Evolutionary conservation across 2,113 vertebrate species (phyloP).

Genomic region (Parus major): DNA sequence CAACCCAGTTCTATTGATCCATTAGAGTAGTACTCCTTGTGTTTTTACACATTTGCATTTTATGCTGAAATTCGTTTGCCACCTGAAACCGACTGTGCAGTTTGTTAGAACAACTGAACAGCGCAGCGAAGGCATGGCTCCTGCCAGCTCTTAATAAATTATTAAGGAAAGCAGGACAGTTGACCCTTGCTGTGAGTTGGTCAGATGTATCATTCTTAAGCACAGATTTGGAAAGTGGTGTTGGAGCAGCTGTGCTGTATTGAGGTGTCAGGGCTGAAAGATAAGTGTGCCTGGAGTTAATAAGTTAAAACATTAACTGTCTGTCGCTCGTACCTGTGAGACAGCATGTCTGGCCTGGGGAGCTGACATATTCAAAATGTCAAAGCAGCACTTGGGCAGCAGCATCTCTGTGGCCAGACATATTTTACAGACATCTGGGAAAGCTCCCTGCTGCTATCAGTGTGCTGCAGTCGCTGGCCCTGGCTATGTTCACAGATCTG

Average conservation of each 20-base stretch:
- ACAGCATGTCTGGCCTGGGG: background rate
- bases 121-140: background rate
- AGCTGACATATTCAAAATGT: background rate
- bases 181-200: background rate
- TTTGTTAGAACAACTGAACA: background rate
- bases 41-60: background rate
- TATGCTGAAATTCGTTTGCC: background rate
- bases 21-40: background rate
- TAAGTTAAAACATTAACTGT: background rate
- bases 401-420: background rate
- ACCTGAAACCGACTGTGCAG: background rate
- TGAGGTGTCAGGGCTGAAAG: background rate
- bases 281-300: background rate
- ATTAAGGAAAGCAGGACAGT: background rate
- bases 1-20: fast-evolving
- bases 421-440: background rate
- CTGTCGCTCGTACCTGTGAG: background rate
- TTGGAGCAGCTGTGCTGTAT: background rate
- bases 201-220: background rate
- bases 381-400: background rate
- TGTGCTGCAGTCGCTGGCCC: background rate
- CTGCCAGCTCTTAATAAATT: background rate
- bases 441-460: background rate
- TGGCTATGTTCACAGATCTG: background rate
- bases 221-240: background rate